Evolutionary conservation across 2,797 vertebrate species (phyloP).

Genomic region (Danio albolineatus): DNA sequence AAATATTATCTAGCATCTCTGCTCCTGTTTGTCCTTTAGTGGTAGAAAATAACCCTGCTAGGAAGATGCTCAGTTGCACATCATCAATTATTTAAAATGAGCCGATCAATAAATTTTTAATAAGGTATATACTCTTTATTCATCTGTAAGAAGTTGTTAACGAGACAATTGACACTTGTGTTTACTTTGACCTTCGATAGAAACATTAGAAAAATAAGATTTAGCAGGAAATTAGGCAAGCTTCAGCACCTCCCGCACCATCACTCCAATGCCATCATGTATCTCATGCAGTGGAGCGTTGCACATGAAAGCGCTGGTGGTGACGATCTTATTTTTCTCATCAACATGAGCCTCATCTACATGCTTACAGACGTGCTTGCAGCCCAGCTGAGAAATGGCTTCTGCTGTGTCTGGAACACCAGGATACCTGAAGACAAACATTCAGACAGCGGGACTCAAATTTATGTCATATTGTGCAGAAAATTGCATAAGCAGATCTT

Average conservation of each 20-base stretch:
- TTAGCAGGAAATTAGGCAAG: slow-evolving; percentile 73
- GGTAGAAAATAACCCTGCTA: not conserved
- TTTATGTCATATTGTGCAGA: too few relatives aligned
- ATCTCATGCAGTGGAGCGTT: slow-evolving; percentile 80
- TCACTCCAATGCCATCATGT: slow-evolving; percentile 80
- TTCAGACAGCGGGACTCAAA: not conserved
- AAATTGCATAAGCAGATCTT: not conserved
- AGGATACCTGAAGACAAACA: slow-evolving; percentile 74
- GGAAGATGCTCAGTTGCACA: not conserved
- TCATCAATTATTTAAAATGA: not conserved
- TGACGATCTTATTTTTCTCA: slow-evolving; percentile 80
- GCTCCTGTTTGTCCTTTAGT: not conserved
- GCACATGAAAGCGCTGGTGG: slow-evolving; percentile 83
- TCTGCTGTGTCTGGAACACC: slow-evolving; percentile 77
- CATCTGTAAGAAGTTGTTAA: not conserved
- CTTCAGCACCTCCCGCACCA: slow-evolving; percentile 85
- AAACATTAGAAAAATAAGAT: not conserved
- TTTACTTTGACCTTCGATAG: not conserved
- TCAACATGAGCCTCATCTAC: slow-evolving; percentile 83
- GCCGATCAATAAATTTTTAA: not conserved
- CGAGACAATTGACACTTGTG: not conserved
- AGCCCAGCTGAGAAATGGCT: slow-evolving; percentile 79
- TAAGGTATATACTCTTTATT: not conserved
- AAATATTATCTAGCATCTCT: not conserved
- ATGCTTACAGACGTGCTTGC: slow-evolving; percentile 80